Evolutionary conservation across 2,888 invertebrate species (phyloP), one percentile per base, ranked within the genome.

Genomic region (Tipula unca): DNA sequence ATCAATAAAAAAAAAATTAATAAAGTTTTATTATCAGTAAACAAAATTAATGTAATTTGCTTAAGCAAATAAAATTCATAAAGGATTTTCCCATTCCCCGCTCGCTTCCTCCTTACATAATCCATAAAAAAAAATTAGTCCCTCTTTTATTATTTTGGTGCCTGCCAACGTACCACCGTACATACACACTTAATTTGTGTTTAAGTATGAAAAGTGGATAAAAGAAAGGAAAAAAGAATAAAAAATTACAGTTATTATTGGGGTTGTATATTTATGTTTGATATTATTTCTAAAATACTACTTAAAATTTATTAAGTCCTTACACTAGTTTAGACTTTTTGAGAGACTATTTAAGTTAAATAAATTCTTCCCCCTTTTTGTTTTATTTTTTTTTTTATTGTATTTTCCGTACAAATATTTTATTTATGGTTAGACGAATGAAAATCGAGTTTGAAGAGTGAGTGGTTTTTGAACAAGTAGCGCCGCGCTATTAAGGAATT

Each of bases 1-100:
- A 69, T 69, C 69, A 69, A 69, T 69, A 69, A 69, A 69, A 69
- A 54, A 54, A 69, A 69, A 69, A 69, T 69, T 69, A 69, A 69
- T 69, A 69, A 69, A 69, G 69, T 69, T 69, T 69, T 69, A 69
- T 69, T 69, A 69, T 69, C 69, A 69, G 69, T 69, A 69, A 69
- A 69, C 69, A 69, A 69, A 69, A 69, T 69, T 69, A 69, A 69
- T 69, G 69, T 69, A 69, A 69, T 25, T 69, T 69, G 69, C 69
- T 69, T 69, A 69, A 69, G 69, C 69, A 69, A 69, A 69, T 69
- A 69, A 69, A 69, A 69, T 48, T 69, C 25, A 69, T 25, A 69
- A 69, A 69, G 69, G 69, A 69, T 69, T 69, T 69, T 69, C 6
- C 69, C 69, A 69, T 13, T 25, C 25, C 25, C 69, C 69, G n/a